Percentiles rank a stretch among this genome's conserved stretches.
phyloP scores from a whole-genome alignment of 2,888 invertebrate species.

The Cosmorhoe ocellata region DNA sequence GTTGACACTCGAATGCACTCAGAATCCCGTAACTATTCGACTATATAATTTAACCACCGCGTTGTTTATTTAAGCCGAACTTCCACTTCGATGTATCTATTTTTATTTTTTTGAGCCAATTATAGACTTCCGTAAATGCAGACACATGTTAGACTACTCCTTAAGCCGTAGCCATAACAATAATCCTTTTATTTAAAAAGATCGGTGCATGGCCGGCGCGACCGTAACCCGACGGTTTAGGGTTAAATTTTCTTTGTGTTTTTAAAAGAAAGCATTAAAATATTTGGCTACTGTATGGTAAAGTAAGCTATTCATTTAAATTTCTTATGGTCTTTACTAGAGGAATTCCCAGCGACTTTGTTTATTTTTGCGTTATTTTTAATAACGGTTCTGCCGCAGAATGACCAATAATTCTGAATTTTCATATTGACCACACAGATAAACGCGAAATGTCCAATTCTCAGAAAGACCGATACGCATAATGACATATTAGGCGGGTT shows the following conservation, averaged over 20 bases:
- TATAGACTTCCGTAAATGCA: constrained; percentile 53
- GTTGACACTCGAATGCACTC: constrained; percentile 50
- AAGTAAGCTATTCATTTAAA: constrained; percentile 60
- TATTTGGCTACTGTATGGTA: constrained; percentile 51
- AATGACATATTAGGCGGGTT: too few relatives aligned
- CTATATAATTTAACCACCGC: constrained; percentile 57
- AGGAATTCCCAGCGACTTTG: too few relatives aligned
- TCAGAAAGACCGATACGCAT: too few relatives aligned
- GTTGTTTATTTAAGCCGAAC: constrained; percentile 50
- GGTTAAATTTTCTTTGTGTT: constrained; percentile 46
- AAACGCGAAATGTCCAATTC: too few relatives aligned
- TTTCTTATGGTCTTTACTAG: too few relatives aligned
- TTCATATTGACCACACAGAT: too few relatives aligned
- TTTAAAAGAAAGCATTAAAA: constrained; percentile 60
- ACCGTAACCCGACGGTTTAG: constrained; percentile 36
- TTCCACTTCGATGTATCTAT: constrained; percentile 32
- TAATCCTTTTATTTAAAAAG: constrained; percentile 66
- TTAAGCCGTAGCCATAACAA: constrained; percentile 60
- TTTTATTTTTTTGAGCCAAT: constrained; percentile 35
- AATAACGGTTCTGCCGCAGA: too few relatives aligned
- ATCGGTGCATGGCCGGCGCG: constrained; percentile 18
- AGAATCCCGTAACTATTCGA: constrained; percentile 53
- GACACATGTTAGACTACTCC: constrained; percentile 60
- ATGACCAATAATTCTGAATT: too few relatives aligned
- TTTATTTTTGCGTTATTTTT: too few relatives aligned